Evolutionary conservation across 2,797 vertebrate genomes (phyloP).

Genomic region (Pangasius djambal): DNA sequence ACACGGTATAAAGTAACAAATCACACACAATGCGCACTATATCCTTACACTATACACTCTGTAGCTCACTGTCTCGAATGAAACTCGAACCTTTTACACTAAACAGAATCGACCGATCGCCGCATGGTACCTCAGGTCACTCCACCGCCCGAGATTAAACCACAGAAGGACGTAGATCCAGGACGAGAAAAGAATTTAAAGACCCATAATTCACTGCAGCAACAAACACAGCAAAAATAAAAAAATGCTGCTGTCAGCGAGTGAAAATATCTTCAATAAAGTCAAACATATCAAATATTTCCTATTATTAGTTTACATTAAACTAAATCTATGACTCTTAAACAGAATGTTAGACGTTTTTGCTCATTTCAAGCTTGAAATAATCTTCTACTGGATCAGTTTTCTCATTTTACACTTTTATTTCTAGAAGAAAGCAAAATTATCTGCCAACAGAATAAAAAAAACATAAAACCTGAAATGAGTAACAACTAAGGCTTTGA

Average conservation of each 20-base stretch:
- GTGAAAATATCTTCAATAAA: background rate
- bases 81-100: background rate
- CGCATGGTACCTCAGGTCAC: background rate
- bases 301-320: background rate
- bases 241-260: no score
- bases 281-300: background rate
- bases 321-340: background rate
- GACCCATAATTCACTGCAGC: background rate
- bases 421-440: background rate
- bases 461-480: background rate
- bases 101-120: no score
- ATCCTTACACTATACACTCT: background rate
- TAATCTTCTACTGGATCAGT: background rate
- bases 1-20: background rate
- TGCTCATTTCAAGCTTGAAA: background rate
- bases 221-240: background rate
- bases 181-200: no score
- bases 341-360: background rate
- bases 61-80: background rate
- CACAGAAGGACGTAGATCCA: no score
- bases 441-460: no score
- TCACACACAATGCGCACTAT: background rate
- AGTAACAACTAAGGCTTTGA: background rate
- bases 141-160: background rate
- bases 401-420: no score